Evolutionary conservation across 2,113 vertebrate genomes (phyloP), one percentile per base, ranked within the genome.

Genomic region (Oryzias melastigma): DNA sequence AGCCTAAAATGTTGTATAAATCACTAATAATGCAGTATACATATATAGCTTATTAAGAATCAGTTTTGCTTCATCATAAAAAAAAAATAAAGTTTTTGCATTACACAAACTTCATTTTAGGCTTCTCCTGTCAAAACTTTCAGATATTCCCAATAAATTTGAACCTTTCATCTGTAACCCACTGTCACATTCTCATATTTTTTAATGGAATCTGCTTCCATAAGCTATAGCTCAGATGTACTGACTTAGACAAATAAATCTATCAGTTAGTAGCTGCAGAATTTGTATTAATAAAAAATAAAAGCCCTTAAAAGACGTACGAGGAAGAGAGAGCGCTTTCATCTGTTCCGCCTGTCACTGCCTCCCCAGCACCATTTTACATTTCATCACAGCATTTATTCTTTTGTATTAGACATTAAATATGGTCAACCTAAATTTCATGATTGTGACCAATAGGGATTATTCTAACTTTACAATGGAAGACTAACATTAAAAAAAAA

Each of bases 391-490:
- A 56, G 24, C n/a, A 25, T 22, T 43, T 24, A 60, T 65, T 47
- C 54, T 58, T 14, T 29, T 25, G 27, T 8, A 29, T 13, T 16
- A 4, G 8, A 29, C 2, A 4, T 69, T 55, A 75, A 47, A 72
- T 70, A 68, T 67, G 42, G 61, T 52, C 63, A 66, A 81, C 74
- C 59, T 46, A 41, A 73, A 60, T 65, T 56, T 67, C 52, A 41
- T 73, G 67, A 70, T 73, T 75, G 51, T 74, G 82, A 72, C 71
- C 70, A 61, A 76, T 67, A 63, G 52, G 56, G 68, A 12, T 35
- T 12, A 12, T 35, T 8, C 3, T 35, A 35, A 35, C 35, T 35
- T 35, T 35, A 50, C 62, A 75, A 69, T 16, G 4, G 57, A 78
- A 75, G 61, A 70, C 72, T 67, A 68, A 78, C 58, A 77, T 65